Percentiles rank a stretch among this genome's conserved stretches.
Conservation (phyloP, 2,888 invertebrate species). For the Dryomyza anilis region DNA sequence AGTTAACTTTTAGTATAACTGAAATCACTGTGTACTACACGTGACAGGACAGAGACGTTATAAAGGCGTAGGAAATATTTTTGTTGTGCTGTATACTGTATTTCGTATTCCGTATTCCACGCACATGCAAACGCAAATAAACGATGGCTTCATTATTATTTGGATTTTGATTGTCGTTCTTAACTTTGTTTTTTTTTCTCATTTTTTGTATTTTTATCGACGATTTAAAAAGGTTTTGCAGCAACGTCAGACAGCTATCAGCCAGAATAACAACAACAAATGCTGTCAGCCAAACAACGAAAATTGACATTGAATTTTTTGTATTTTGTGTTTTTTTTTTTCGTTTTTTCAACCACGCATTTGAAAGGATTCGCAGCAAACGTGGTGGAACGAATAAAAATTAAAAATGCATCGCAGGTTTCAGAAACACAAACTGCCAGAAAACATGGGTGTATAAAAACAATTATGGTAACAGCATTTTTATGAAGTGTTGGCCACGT, state of each 20-base stretch:
- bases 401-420: not conserved
- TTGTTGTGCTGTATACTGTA: no score
- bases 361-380: no score
- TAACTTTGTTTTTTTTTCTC: not conserved
- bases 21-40: no score
- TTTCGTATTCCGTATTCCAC: not conserved
- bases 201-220: slow-evolving; percentile 29
- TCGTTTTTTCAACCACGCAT: no score
- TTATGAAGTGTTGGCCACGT: not conserved
- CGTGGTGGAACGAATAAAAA: no score
- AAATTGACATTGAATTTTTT: not conserved
- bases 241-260: not conserved
- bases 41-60: no score
- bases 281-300: not conserved
- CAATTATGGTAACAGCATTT: not conserved
- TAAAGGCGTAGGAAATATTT: no score
- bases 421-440: not conserved
- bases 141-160: slow-evolving; percentile 43
- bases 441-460: no score
- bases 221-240: slow-evolving; percentile 37
- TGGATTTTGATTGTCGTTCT: not conserved
- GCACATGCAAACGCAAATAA: slow-evolving; percentile 27
- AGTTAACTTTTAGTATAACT: no score
- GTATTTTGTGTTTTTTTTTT: no score
- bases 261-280: not conserved